Percentiles rank a stretch among this genome's conserved stretches.
phyloP scores from a whole-genome alignment of 2,888 invertebrate species.

The Xanthorhoe spadicearia region DNA sequence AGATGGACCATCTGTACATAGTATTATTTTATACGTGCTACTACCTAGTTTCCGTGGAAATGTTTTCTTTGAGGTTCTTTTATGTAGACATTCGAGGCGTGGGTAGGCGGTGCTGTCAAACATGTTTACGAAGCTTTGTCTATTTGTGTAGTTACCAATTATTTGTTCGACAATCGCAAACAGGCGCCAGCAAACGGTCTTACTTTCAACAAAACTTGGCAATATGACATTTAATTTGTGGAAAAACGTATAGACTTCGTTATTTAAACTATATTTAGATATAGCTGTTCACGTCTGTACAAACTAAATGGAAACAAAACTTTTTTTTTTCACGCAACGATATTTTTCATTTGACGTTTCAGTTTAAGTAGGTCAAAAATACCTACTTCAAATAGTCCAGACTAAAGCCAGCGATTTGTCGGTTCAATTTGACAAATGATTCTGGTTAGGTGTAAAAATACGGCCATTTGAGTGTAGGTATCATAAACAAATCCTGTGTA shows the following conservation, averaged over 20 bases:
- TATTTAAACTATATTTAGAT: neutral
- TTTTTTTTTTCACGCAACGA: too few relatives aligned
- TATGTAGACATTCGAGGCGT: conserved; percentile 60
- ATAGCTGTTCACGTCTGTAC: too few relatives aligned
- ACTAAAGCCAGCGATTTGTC: too few relatives aligned
- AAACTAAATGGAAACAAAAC: too few relatives aligned
- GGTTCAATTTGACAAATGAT: too few relatives aligned
- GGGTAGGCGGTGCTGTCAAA: conserved; percentile 70
- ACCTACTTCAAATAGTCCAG: neutral
- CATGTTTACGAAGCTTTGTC: conserved; percentile 74
- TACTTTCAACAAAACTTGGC: conserved; percentile 50
- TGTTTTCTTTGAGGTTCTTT: conserved; percentile 59
- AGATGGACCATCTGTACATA: too few relatives aligned
- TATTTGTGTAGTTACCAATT: conserved; percentile 67
- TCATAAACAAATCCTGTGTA: conserved; percentile 18
- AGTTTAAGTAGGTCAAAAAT: neutral
- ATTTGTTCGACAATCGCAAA: conserved; percentile 58
- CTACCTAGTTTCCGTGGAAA: conserved; percentile 41
- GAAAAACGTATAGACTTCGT: neutral
- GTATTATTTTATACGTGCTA: too few relatives aligned
- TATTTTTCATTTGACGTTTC: too few relatives aligned
- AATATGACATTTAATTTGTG: neutral
- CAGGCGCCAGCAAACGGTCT: conserved; percentile 58
- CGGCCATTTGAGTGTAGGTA: neutral
- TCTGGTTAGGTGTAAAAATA: neutral